Conservation (phyloP, 2,888 invertebrate genomes). For the Entomobrya multifasciata region DNA sequence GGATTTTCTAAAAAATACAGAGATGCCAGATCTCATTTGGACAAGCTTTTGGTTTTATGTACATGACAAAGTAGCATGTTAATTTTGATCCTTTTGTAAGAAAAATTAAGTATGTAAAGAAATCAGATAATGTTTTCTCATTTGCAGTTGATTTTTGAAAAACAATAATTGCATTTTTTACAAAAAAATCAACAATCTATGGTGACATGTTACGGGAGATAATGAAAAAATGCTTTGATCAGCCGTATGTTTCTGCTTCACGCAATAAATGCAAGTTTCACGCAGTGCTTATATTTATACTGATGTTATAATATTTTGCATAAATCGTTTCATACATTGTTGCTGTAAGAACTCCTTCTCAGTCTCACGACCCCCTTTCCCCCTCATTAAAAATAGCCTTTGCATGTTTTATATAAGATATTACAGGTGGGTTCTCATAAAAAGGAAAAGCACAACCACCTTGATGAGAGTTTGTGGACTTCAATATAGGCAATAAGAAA, state of each 20-base stretch:
- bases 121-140: not conserved
- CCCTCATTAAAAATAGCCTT: not conserved
- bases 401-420: conserved; percentile 4
- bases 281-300: not conserved
- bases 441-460: conserved; percentile 64
- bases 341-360: conserved; percentile 21
- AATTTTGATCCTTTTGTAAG: not conserved
- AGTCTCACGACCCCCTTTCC: conserved; percentile 34
- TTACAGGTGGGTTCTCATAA: conserved; percentile 55
- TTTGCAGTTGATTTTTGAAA: too few species aligned
- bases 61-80: not conserved
- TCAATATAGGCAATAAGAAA: too few species aligned
- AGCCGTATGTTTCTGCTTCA: not conserved
- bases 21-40: conserved; percentile 1
- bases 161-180: not conserved
- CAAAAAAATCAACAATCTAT: not conserved
- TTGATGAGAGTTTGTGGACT: conserved; percentile 20
- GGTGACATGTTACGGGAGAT: conserved; percentile 53
- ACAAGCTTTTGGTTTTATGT: not conserved
- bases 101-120: not conserved
- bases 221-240: not conserved
- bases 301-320: not conserved
- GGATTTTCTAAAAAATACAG: too few species aligned
- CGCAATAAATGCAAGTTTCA: not conserved
- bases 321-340: conserved; percentile 17